phyloP scores from a whole-genome alignment of 1,140 invertebrate genomes.

The Nymphalis io region DNA sequence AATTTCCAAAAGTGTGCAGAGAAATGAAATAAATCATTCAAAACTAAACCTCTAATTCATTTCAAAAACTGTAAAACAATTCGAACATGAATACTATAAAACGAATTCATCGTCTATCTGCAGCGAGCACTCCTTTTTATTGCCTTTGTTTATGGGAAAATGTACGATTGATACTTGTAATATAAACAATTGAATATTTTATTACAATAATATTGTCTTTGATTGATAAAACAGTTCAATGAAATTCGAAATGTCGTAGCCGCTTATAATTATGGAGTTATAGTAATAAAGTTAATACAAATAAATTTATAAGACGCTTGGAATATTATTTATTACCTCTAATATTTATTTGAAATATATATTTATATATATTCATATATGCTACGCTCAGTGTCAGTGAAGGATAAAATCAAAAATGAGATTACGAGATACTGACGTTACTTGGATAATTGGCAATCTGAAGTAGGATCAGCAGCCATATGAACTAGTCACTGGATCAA shows the following conservation, averaged over 20 bases:
- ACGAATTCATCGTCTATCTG: conserved; percentile 16
- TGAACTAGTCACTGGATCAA: no score
- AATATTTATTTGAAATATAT: no score
- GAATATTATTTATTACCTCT: no score
- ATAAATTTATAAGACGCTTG: no score
- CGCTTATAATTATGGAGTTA: neutral
- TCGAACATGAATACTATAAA: conserved; percentile 16
- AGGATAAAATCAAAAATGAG: no score
- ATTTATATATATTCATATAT: no score
- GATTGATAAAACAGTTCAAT: neutral
- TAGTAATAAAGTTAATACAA: neutral
- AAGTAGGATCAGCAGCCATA: no score
- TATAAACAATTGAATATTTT: conserved; percentile 5
- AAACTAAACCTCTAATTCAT: conserved; percentile 7
- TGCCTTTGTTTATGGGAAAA: conserved; percentile 16
- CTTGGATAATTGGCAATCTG: no score
- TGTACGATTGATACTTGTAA: neutral
- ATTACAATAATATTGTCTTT: neutral
- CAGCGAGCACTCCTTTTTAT: conserved; percentile 9
- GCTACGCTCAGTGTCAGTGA: no score
- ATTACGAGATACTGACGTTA: no score
- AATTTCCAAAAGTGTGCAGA: no score
- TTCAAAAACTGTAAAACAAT: conserved; percentile 1
- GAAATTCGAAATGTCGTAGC: neutral
- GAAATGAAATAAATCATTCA: neutral